Base-by-base conservation (phyloP, 2,888 invertebrate species). In the Drosophila subsilvestris region DNA sequence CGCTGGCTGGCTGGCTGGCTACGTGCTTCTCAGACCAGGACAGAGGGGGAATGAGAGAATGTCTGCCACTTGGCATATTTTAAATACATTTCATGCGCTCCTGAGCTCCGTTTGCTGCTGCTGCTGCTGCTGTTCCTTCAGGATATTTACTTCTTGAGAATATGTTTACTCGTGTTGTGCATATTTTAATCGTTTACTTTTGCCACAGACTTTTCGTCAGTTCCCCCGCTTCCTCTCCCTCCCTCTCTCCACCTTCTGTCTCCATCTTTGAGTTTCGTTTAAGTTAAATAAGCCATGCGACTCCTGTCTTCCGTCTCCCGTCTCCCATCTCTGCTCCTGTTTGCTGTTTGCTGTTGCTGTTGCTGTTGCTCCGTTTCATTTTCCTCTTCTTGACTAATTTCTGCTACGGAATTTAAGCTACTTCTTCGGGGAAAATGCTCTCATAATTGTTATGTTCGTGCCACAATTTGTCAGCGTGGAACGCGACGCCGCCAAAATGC, bases 141-240 rank as follows among this genome's bases (percentile, higher is more conserved):
- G 90, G 90, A 90, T 90, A 90, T 90, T 90, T 90, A 82, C 90
- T 90, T 80, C 90, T 89, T 89, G 80, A 90, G 89, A 89, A 90
- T 90, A 86, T 90, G 90, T 90, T 90, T 90, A 90, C 90, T 90
- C 88, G 85, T 90, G 90, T 90, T 90, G 90, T 90, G 90, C 90
- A 90, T 90, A 90, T 90, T 90, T 90, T 90, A 90, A 90, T 90
- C 90, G 90, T 89, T 90, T 90, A 80, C 86, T 90, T 88, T 89
- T 82, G 78, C 80, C 76, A 76, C 69, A 71, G 70, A 74, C 82
- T 82, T 80, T 81, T 86, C 75, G 74, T 66, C 71, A 74, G 62
- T 56, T 58, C 42, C 53, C 18, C 54, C 3, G 4, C 22, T 22
- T 22, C 42, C 17, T 7, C 9, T 12, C 22, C 48, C 25, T 54